Conservation (phyloP, 2,797 vertebrate genomes). For the Spondyliosoma cantharus region DNA sequence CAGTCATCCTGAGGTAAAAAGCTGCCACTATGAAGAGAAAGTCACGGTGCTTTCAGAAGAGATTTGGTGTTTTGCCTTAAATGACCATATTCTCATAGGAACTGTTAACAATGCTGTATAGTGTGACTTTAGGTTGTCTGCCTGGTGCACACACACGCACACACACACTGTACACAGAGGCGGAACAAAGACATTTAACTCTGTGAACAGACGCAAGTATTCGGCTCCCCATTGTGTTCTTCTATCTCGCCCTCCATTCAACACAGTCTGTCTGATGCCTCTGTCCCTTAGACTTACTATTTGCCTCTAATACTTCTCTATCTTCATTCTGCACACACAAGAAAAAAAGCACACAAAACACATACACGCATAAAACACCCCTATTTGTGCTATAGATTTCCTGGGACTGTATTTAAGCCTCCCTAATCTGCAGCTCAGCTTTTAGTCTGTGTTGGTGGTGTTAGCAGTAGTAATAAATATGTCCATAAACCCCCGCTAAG, state of each 20-base stretch:
- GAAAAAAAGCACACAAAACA: background rate
- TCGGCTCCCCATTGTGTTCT: constrained; percentile 22
- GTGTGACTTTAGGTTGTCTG: constrained; percentile 23
- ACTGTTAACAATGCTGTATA: constrained; percentile 6
- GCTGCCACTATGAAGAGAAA: constrained; percentile 20
- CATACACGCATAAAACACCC: constrained; percentile 33
- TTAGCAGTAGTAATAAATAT: constrained; percentile 61
- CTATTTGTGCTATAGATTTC: constrained; percentile 61
- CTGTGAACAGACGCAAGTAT: constrained; percentile 17
- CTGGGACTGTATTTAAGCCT: constrained; percentile 59
- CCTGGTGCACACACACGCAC: background rate
- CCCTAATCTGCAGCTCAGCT: constrained; percentile 68
- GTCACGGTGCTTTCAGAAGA: background rate
- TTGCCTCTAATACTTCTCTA: constrained; percentile 18
- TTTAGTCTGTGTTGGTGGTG: constrained; percentile 48
- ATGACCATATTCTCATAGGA: constrained; percentile 8
- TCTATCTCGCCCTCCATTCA: constrained; percentile 41
- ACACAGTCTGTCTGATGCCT: background rate
- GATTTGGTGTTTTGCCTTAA: constrained; percentile 22
- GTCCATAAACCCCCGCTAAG: constrained; percentile 32
- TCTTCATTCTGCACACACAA: constrained; percentile 22
- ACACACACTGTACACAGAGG: constrained; percentile 12
- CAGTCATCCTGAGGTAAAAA: constrained; percentile 44
- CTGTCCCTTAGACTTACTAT: constrained; percentile 33
- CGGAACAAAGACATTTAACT: constrained; percentile 26